A percentile compares a stretch with the other conserved stretches of the same genome.
Conservation (phyloP, 2,113 vertebrate species). For the Pardalotus punctatus region DNA sequence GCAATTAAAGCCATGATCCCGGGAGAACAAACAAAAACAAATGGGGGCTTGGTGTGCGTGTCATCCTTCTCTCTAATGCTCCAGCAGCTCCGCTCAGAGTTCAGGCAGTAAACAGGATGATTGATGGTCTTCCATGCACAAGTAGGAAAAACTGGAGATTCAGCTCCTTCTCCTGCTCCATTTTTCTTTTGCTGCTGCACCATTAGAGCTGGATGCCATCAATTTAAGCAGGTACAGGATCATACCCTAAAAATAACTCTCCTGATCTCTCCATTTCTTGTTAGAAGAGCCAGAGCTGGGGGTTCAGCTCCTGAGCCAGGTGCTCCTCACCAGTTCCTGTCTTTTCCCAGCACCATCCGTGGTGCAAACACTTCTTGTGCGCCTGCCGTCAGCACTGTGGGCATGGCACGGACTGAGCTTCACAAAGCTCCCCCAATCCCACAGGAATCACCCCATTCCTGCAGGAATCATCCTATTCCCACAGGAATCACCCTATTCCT, state of each 20-base stretch:
- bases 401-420: background rate
- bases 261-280: constrained; percentile 35
- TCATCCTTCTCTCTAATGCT: constrained; percentile 10
- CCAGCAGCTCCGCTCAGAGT: background rate
- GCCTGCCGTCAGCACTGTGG: fast-evolving
- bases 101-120: constrained; percentile 26
- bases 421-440: background rate
- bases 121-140: background rate
- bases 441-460: background rate
- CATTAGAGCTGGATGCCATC: constrained; percentile 41
- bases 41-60: background rate
- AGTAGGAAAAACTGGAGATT: constrained; percentile 59
- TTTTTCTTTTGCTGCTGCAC: constrained; percentile 46
- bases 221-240: constrained; percentile 48
- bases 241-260: constrained; percentile 38
- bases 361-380: fast-evolving
- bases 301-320: background rate
- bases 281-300: background rate
- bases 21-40: background rate
- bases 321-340: fast-evolving
- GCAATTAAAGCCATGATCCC: background rate
- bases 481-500: background rate
- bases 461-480: too few relatives aligned
- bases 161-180: constrained; percentile 38
- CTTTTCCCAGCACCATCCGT: fast-evolving